Conservation (phyloP, 1,140 invertebrate species). For the Aplysia californica region DNA sequence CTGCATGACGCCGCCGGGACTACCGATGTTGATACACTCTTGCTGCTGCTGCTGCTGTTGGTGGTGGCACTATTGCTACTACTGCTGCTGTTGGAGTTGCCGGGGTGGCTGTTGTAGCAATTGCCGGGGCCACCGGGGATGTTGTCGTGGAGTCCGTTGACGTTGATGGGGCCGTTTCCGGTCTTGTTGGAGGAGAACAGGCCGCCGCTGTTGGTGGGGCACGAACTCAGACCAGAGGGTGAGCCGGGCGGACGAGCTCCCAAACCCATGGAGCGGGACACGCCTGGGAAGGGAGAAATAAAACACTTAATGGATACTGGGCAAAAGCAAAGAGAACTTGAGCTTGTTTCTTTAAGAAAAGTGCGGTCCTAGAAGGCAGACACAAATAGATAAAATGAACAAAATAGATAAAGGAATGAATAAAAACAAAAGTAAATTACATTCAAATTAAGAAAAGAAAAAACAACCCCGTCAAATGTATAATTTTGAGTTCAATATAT, state of each 20-base stretch:
- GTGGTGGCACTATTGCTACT: neutral
- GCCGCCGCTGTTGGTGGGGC: neutral
- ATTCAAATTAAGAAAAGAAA: too few relatives aligned
- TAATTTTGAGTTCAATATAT: too few relatives aligned
- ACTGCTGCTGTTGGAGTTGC: neutral
- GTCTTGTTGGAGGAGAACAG: too few relatives aligned
- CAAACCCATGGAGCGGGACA: neutral
- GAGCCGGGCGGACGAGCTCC: neutral
- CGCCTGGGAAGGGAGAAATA: neutral
- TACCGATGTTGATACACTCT: neutral
- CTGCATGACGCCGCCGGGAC: constrained; percentile 18
- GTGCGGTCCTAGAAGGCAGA: neutral
- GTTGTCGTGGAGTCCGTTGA: too few relatives aligned
- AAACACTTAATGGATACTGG: neutral
- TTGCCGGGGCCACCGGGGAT: too few relatives aligned
- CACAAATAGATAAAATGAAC: too few relatives aligned
- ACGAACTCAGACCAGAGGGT: neutral
- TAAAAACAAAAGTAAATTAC: too few relatives aligned
- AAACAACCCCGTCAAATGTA: too few relatives aligned
- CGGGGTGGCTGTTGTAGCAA: too few relatives aligned
- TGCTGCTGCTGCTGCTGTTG: neutral
- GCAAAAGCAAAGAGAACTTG: neutral
- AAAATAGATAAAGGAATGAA: too few relatives aligned
- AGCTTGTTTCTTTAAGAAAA: neutral
- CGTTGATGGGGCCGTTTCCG: too few relatives aligned